phyloP scores from a whole-genome alignment of 2,113 vertebrate genomes.

The Lepisosteus oculatus region DNA sequence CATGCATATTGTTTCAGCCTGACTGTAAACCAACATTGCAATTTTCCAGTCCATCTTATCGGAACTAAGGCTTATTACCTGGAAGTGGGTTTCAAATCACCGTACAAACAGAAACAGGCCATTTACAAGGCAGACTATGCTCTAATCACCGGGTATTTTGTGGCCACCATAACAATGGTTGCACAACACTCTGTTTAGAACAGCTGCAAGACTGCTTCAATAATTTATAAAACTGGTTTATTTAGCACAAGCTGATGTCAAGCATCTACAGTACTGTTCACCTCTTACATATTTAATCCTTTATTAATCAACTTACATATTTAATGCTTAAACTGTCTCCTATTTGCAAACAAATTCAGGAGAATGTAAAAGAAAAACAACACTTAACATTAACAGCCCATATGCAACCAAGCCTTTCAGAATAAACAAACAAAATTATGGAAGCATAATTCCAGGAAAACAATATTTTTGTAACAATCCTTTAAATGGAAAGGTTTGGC shows the following conservation, averaged over 20 bases:
- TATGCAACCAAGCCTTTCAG: not conserved
- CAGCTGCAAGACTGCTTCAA: conserved; percentile 2
- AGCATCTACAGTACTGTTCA: not conserved
- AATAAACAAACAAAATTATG: too few species aligned
- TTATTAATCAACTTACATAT: too few species aligned
- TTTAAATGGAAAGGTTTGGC: too few species aligned
- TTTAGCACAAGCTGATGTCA: not conserved
- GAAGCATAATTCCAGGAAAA: too few species aligned
- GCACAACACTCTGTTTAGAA: not conserved
- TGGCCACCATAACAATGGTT: not conserved
- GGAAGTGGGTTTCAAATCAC: not conserved
- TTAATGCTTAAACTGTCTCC: too few species aligned
- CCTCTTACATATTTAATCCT: not conserved
- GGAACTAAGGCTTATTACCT: conserved; percentile 1
- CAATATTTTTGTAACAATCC: too few species aligned
- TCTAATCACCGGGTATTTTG: not conserved
- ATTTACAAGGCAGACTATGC: not conserved
- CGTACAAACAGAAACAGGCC: conserved; percentile 1
- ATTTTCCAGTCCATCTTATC: conserved; percentile 16
- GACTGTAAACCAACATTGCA: conserved; percentile 10
- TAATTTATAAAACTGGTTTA: not conserved
- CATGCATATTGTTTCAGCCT: conserved; percentile 8
- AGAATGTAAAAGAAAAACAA: too few species aligned
- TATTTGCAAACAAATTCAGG: too few species aligned
- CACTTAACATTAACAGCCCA: not conserved